Evolutionary conservation across 2,113 vertebrate species (phyloP).

Genomic region (Lagopus leucura): DNA sequence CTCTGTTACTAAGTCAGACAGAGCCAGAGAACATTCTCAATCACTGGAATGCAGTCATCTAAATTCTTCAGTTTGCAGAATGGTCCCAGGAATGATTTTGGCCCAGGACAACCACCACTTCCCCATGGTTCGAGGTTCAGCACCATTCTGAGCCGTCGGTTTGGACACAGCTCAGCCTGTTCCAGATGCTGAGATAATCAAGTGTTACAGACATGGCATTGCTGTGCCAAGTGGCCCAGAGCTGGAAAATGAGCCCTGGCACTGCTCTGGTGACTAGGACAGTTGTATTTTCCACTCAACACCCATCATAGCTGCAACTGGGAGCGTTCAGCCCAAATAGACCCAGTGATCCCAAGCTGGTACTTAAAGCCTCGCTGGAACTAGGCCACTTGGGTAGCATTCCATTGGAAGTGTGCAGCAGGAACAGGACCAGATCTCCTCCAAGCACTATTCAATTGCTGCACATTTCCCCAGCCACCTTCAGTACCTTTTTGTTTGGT

Average conservation of each 20-base stretch:
- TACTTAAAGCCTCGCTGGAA: background rate
- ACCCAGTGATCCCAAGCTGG: background rate
- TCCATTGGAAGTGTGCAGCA: background rate
- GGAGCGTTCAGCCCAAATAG: background rate
- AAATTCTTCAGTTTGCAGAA: background rate
- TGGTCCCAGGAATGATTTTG: background rate
- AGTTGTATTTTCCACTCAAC: background rate
- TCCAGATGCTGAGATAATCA: background rate
- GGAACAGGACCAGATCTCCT: background rate
- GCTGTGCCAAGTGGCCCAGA: background rate
- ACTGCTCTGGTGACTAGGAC: background rate
- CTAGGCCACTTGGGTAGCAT: background rate
- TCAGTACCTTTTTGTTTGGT: no score
- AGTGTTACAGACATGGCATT: background rate
- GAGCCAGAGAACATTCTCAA: conserved; percentile 28
- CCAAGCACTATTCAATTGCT: background rate
- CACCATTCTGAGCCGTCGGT: background rate
- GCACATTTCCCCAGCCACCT: background rate
- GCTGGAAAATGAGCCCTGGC: background rate
- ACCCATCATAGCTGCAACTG: background rate
- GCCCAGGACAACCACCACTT: background rate
- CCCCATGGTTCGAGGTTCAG: background rate
- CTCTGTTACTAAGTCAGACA: background rate
- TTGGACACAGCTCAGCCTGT: background rate
- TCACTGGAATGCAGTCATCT: background rate